Conservation (phyloP, 2,888 invertebrate species). For the Cremastobaeus sp. region DNA sequence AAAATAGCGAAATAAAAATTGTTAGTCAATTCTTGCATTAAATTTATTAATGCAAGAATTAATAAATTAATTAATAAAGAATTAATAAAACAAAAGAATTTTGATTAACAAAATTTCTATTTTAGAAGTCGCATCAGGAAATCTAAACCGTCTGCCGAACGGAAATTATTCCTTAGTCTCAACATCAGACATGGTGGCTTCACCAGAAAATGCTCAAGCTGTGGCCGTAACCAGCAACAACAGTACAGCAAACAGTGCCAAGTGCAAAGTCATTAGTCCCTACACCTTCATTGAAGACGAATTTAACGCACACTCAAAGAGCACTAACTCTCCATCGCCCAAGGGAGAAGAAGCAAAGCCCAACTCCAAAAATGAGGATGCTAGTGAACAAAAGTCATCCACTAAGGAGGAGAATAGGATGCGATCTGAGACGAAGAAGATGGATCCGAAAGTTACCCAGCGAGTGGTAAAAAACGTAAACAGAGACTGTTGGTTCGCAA, state of each 20-base stretch:
- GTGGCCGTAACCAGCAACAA: constrained; percentile 63
- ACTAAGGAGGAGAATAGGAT: constrained; percentile 11
- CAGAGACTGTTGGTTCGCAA: constrained; percentile 73
- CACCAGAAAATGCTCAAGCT: constrained; percentile 81
- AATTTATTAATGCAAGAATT: not conserved
- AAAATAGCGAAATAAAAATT: not conserved
- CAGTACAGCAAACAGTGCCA: constrained; percentile 32
- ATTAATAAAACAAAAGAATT: not conserved
- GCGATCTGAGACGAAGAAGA: constrained; percentile 19
- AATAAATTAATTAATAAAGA: not conserved
- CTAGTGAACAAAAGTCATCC: constrained; percentile 62
- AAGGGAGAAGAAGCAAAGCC: constrained; percentile 47
- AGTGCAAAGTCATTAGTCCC: constrained; percentile 51
- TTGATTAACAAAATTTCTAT: not conserved
- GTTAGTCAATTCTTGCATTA: not conserved
- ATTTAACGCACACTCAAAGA: constrained; percentile 62
- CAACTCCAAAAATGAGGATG: constrained; percentile 67
- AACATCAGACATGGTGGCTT: constrained; percentile 72
- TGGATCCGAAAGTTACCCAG: constrained; percentile 33
- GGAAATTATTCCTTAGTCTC: constrained; percentile 85
- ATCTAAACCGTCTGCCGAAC: constrained; percentile 83
- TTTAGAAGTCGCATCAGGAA: constrained; percentile 83
- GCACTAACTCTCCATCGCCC: constrained; percentile 70
- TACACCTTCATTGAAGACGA: constrained; percentile 70
- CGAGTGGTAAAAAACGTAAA: constrained; percentile 73